Base-by-base conservation (phyloP, 2,888 invertebrate species). In the Patella caerulea region DNA sequence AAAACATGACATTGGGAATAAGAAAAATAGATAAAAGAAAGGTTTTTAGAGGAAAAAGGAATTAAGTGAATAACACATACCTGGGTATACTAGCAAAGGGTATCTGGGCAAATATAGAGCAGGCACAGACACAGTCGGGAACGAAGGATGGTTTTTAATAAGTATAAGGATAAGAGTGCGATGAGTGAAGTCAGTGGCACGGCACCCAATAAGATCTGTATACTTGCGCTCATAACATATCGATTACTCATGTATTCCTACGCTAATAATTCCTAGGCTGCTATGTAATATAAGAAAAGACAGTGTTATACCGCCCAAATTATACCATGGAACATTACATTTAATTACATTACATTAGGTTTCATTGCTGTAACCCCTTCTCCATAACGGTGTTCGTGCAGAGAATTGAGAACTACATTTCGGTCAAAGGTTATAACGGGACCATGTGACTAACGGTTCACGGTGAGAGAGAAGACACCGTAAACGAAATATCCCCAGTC, bases 21-120 rank as follows among this genome's bases (percentile, higher is more conserved):
- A 65, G 29, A 59, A n/a, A 74, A 65, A 59, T 14, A 29, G 24
- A 74, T 15, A 45, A 34, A 74, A n/a, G 65, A 34, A 24, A 75
- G 74, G 78, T 72, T 24, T 65, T 72, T 55, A 29, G 72, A 69
- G 65, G 65, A 72, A 52, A 73, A 65, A 65, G 85, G 83, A 80
- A 83, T 84, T 84, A 74, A 77, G 86, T 86, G 84, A 84, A 84
- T 82, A 81, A 80, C 84, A 86, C 86, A 85, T 86, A 86, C 86
- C 86, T 86, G 85, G 86, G 86, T 82, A 77, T 45, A 81, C 85
- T 86, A 86, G 86, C 84, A 86, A 83, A 83, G 86, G 84, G 71
- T 77, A 83, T 82, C 86, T 86, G 86, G 84, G 84, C 83, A 84
- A 85, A 84, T 82, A 79, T 83, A 83, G 84, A 83, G 84, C 83